Evolutionary conservation across 2,113 vertebrate species (phyloP), one percentile per base, ranked within the genome.

Genomic region (Coracopsis vasa): DNA sequence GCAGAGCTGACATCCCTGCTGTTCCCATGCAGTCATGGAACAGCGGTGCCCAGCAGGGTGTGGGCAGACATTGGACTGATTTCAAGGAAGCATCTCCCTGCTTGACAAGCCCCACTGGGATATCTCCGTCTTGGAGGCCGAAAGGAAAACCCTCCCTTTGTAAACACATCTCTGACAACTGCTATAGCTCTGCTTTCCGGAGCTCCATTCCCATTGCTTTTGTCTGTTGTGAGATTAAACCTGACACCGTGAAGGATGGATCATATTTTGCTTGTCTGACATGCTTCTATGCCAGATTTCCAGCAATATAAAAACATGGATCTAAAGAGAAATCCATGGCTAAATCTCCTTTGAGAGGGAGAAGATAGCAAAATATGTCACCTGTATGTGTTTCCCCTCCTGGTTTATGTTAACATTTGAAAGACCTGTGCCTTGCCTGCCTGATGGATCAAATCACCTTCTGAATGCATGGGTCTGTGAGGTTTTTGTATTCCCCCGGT

Each of bases 111-210:
- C 88, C 91, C 88, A 3, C 82, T 4, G 75, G 88, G 74, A 50
- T 33, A 19, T 11, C 67, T 62, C 48, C 1, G 19, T 35, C 58
- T 16, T 8, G 29, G 56, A 75, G 75, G 61, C 79, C 15, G 1
- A 82, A 27, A 75, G 88, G 93, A 78, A 80, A 96, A 54, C 20
- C 61, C 64, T 78, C 18, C 72, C 74, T 67, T 44, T 96, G 85
- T 88, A 67, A 95, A 90, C 82, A 90, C 37, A 2, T 60, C 79
- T 48, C 87, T 80, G 91, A 82, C 87, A 77, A 12, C 31, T 27
- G 60, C 27, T 53, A 24, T 19, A 58, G 62, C 74, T 61, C 44
- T 7, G 66, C 74, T 80, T 45, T 44, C 88, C 8, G 0, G 16
- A 31, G 70, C 80, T 84, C 60, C 54, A 3, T 67, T 62, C 64